Base-by-base conservation (phyloP, 2,888 invertebrate genomes). In the Cartodere bifasciata region DNA sequence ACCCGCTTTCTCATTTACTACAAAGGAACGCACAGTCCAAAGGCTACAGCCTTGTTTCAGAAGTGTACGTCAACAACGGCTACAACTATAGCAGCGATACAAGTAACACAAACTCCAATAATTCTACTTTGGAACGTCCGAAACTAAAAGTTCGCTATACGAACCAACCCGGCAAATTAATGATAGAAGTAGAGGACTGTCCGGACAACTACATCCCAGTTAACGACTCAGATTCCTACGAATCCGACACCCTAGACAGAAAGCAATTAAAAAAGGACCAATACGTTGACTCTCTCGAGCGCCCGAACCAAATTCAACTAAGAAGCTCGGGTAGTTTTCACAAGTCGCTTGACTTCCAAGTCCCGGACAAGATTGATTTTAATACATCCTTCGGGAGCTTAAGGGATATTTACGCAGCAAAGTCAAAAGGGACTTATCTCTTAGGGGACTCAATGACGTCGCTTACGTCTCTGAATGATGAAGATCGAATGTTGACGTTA, bases 201-300 rank as follows among this genome's bases (percentile, higher is more conserved):
- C 76, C 83, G 1, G 76, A 79, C 44, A 79, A 83, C 48, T 79
- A 79, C 41, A 71, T 77, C 4, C 72, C 70, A 47, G 75, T 80
- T 28, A 72, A 81, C 33, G 86, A 86, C 48, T 83, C 83, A 2
- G 83, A 83, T 45, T 76, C 75, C 31, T 87, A 84, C 46, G 87
- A 87, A 54, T 85, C 86, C 0, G 86, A 87, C 42, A 87, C 87
- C 0, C 63, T 87, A 32, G 87, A 87, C 48, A 66, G 86, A 14
- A 85, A 85, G 50, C 75, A 79, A 23, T 71, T 65, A 53, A 72
- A 37, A 24, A 32, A 38, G 24, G 34, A 31, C 9, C 64, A 65
- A 10, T 70, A 62, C 50, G 57, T 67, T 2, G 70, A 71, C 46
- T 71, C 72, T 1, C 48, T 71, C 16, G 70, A 70, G 44, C 53